Evolutionary conservation across 1,140 invertebrate species (phyloP), one percentile per base, ranked within the genome.

Genomic region (Coptotermes formosanus): DNA sequence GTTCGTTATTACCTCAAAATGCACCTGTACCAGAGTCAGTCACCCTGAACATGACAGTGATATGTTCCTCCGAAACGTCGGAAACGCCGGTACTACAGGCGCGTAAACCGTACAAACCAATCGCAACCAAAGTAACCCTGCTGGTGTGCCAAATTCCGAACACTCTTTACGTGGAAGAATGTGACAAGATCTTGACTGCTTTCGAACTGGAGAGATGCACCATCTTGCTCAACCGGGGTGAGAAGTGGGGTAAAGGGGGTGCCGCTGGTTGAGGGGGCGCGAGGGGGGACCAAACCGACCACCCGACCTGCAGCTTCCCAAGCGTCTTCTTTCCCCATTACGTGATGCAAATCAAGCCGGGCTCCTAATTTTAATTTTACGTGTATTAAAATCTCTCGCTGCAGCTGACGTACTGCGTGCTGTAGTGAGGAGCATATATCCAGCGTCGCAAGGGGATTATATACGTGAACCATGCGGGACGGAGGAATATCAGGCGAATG

Each of bases 311-410:
- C 25, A 30, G 64, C 64, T 75, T 75, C 64, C 64, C 64, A 75
- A 30, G 64, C 64, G 52, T 55, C 86, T 86, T 86, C 82, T 86
- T 86, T 83, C 82, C 86, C 82, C 82, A 86, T 86, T 86, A 86
- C 86, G 48, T 38, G 52, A 86, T 86, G 86, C 86, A 86, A 86
- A 86, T 86, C 82, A 86, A 84, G 55, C 86, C n/a, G 7, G 64
- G 64, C 64, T 75, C 64, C 86, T 86, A 86, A 86, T 86, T 86
- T 86, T 86, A 86, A 86, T 86, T 86, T 86, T 86, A 83, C 86
- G 86, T 86, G 86, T 86, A 86, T 86, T 86, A 86, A 86, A 86
- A 86, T 84, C 86, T 69, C 82, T 38, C 85, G 86, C 86, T 85
- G 86, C 86, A 85, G 86, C 85, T 82, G 86, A 85, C 82, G 64